These are phyloP conservation scores for Leptodactylus fallax DNA, from an alignment of 2,797 vertebrate species.

Conservation along the genomic window DNA sequence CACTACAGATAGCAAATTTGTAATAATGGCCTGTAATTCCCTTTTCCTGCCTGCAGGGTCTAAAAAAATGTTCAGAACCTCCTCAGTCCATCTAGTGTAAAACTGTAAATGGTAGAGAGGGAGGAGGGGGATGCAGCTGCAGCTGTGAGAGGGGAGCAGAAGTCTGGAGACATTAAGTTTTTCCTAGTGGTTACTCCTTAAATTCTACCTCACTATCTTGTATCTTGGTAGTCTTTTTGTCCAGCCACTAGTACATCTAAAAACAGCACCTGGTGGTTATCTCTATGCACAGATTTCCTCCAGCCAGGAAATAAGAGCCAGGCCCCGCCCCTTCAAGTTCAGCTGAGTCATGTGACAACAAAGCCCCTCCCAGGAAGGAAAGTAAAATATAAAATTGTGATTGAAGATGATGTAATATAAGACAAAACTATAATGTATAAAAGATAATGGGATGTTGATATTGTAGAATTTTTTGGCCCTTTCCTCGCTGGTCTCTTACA, in stretches of 20 bases:
- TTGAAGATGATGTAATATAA: background rate
- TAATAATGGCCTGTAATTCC: background rate
- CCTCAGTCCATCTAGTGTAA: background rate
- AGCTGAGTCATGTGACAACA: background rate
- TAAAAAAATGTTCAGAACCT: background rate
- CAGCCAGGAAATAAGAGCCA: background rate
- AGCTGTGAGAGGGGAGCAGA: background rate
- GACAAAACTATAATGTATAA: background rate
- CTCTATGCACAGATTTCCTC: background rate
- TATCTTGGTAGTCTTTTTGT: no score
- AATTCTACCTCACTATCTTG: background rate
- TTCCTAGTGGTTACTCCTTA: background rate
- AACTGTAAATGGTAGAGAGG: background rate
- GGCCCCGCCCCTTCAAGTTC: background rate
- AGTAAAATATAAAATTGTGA: background rate
- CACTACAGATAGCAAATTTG: background rate
- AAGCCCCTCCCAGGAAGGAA: conserved; percentile 3
- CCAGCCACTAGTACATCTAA: background rate
- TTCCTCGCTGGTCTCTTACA: background rate
- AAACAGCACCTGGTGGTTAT: background rate
- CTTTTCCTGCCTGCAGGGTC: background rate
- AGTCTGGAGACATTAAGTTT: background rate
- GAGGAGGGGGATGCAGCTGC: conserved; percentile 10
- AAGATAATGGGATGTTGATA: background rate
- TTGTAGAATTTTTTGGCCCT: background rate